A percentile compares a stretch with the other conserved stretches of the same genome.
Conservation (phyloP, 2,113 vertebrate genomes). For the Hucho hucho region DNA sequence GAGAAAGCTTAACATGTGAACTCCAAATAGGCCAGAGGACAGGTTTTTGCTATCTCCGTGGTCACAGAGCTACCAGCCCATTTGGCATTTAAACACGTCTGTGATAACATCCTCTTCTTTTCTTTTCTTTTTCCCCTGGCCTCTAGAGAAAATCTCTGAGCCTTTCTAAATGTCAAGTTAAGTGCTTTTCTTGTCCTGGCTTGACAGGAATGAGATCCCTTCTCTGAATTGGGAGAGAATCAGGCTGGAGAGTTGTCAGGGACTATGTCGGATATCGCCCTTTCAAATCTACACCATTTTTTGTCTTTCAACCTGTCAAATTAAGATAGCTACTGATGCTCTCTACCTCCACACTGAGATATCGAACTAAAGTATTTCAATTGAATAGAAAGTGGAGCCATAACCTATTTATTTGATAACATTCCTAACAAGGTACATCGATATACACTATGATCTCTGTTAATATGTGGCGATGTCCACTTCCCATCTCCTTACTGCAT, state of each 20-base stretch:
- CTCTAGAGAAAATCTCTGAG: slow-evolving; percentile 57
- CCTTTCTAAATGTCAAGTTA: slow-evolving; percentile 70
- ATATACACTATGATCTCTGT: not conserved
- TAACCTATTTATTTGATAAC: not conserved
- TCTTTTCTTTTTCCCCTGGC: slow-evolving; percentile 24
- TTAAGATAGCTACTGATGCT: not conserved
- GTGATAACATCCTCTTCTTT: slow-evolving; percentile 61
- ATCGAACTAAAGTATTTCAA: not conserved
- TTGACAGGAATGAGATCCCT: slow-evolving; percentile 51
- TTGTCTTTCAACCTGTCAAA: not conserved
- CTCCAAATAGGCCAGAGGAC: slow-evolving; percentile 34
- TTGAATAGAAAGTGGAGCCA: not conserved
- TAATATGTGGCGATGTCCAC: not conserved
- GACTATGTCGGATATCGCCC: slow-evolving; percentile 34
- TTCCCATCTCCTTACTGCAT: not conserved
- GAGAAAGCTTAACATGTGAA: slow-evolving; percentile 55
- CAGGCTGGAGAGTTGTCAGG: slow-evolving; percentile 44
- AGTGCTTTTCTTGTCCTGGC: slow-evolving; percentile 65
- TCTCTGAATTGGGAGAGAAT: slow-evolving; percentile 58
- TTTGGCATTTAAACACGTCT: slow-evolving; percentile 68
- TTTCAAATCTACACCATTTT: not conserved
- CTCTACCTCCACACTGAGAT: not conserved
- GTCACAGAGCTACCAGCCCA: slow-evolving; percentile 42
- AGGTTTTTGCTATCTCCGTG: slow-evolving; percentile 56
- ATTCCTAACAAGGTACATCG: not conserved